Conservation (phyloP, 2,888 invertebrate genomes). For the Leptothorax acervorum region DNA sequence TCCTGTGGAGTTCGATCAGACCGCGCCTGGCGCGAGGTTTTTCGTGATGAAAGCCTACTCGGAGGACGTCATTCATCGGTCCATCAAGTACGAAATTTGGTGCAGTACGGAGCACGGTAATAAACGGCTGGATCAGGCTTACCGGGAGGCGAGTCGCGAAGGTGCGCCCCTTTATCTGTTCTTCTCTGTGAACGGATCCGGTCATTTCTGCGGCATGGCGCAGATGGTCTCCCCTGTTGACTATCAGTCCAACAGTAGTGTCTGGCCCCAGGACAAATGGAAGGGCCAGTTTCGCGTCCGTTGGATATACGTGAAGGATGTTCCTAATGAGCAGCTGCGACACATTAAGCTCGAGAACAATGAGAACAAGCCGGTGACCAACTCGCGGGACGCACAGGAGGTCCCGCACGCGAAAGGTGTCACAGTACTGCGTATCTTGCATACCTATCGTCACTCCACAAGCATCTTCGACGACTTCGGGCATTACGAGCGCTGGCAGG, state of each 20-base stretch:
- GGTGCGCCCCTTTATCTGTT: constrained; percentile 95
- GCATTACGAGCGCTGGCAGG: constrained; percentile 98
- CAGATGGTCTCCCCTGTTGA: constrained; percentile 98
- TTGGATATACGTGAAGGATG: constrained; percentile 99
- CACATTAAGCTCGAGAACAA: constrained; percentile 99
- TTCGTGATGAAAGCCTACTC: constrained; percentile 99
- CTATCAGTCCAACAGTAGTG: constrained; percentile 96
- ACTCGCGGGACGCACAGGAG: constrained; percentile 99
- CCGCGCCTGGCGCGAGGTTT: constrained; percentile 94
- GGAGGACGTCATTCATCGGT: constrained; percentile 99
- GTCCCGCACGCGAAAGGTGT: constrained; percentile 97
- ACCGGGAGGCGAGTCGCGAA: constrained; percentile 92
- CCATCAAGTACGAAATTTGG: constrained; percentile 99
- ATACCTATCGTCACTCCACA: constrained; percentile 95
- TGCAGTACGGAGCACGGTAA: constrained; percentile 99
- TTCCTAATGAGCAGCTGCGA: constrained; percentile 96
- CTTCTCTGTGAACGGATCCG: constrained; percentile 98
- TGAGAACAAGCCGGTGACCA: constrained; percentile 99
- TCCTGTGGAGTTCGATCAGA: constrained; percentile 95
- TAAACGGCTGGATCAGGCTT: constrained; percentile 97
- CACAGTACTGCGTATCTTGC: constrained; percentile 96
- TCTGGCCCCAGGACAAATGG: constrained; percentile 99
- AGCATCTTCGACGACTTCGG: constrained; percentile 99
- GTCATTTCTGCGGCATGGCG: constrained; percentile 99
- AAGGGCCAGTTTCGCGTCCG: constrained; percentile 98